Evolutionary conservation across 2,888 invertebrate species (phyloP).

Genomic region (Cataglyphis albicans): DNA sequence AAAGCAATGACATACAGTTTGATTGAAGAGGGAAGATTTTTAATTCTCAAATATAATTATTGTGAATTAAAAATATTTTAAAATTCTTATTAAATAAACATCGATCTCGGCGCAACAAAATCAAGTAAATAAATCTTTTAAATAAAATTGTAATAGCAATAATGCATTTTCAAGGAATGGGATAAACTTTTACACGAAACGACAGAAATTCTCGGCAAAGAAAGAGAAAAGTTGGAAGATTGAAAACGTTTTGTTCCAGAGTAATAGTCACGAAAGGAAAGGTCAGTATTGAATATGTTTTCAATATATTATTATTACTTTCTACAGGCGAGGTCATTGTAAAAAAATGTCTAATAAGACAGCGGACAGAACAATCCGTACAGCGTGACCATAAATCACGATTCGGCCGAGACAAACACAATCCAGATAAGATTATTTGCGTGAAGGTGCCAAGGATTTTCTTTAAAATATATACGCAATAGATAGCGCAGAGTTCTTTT

Average conservation of each 20-base stretch:
- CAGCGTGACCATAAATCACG: slow-evolving; percentile 60
- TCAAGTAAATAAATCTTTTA: background rate
- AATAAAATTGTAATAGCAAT: background rate
- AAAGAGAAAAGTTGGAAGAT: background rate
- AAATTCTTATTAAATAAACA: background rate
- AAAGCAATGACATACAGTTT: background rate
- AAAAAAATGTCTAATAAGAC: slow-evolving; percentile 61
- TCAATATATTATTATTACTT: background rate
- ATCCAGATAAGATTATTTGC: slow-evolving; percentile 58
- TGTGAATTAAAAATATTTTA: background rate
- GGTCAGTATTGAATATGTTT: background rate
- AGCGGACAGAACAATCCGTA: slow-evolving; percentile 37
- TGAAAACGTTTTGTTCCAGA: background rate
- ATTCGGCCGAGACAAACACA: slow-evolving; percentile 55
- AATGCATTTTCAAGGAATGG: background rate
- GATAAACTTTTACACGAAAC: background rate
- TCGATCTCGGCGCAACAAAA: background rate
- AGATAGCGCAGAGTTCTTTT: slow-evolving; percentile 43
- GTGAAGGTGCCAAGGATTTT: slow-evolving; percentile 43
- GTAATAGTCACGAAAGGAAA: background rate
- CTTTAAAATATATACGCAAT: slow-evolving; percentile 31
- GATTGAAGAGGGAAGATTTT: background rate
- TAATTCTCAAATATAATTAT: background rate
- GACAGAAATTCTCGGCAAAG: background rate
- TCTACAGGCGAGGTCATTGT: background rate